Base-by-base conservation (phyloP, 2,888 invertebrate genomes). In the Hanleya hanleyi region DNA sequence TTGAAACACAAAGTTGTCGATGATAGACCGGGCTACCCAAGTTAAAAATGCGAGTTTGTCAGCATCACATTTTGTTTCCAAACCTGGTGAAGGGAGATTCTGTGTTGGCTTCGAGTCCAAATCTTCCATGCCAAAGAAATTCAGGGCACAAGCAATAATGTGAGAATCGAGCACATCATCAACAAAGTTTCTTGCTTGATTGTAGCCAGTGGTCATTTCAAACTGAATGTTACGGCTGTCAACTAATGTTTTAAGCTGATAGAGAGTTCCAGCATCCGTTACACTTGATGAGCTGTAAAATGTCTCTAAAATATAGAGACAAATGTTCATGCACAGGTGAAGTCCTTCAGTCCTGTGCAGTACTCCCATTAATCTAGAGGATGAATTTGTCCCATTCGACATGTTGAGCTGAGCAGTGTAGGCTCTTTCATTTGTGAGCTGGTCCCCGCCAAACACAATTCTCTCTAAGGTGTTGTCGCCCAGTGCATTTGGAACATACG, bases 331-430 rank as follows among this genome's bases (percentile, higher is more conserved):
- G 33, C 65, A 38, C 57, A 73, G 35, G 57, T 77, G 77, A 26
- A 77, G 65, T n/a, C 77, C 74, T 70, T 77, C 77, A 41, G 74
- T 71, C 22, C 72, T 26, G 51, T 77, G 77, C 29, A 76, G 49
- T 1, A 74, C 70, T 29, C 76, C 69, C 26, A 32, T 51, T 35
- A 76, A 41, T 51, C 37, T 70, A 9, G 69, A 67, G 37, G 35
- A 69, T 36, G 69, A 61, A 12, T 70, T 70, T 1, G 36, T 9
- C 4, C 57, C 26, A 47, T 76, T 74, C 26, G 61, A 38, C 74
- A 72, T 72, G 9, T 68, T 70, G 18, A 74, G 32, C 50, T 74
- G 76, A 26, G 73, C 76, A 38, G 57, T 64, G 49, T 70, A 76
- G 32, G 73, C 76, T 38, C 76, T 57, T 61, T 67, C 64, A 66